Evolutionary conservation across 1,140 invertebrate genomes (phyloP), one percentile per base, ranked within the genome.

Genomic region (Homarus americanus): DNA sequence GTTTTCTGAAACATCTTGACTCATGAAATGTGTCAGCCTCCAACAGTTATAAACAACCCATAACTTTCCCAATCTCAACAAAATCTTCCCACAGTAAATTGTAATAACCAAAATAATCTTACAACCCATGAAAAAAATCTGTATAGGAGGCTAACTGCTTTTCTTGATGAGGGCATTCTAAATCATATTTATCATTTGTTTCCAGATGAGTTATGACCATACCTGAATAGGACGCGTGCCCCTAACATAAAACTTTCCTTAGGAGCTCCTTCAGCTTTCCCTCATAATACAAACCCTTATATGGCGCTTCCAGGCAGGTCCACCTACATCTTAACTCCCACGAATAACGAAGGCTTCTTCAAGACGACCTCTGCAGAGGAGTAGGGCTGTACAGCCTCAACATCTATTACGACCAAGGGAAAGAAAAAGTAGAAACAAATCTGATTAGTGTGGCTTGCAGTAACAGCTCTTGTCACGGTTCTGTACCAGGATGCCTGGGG

Each of bases 391-490:
- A 92, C 92, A 91, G 90, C 92, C 89, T 91, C 92, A 92, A 92
- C 85, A 92, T 91, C 92, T 92, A 92, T 76, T 92, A 88, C 90
- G 58, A 87, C 83, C 85, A 88, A 83, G 92, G 92, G 90, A 92
- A 91, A 83, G n/a, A n/a, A 91, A 92, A 92, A 92, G 86, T 92
- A 88, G 91, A 91, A 92, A 92, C 82, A 84, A 91, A 83, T 73
- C 44, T 88, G 69, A 91, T 92, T 91, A 92, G 92, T 92, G 41
- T 78, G 79, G 72, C 82, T 91, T 76, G 86, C 49, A 84, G 73
- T 88, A 69, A 89, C 79, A 72, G 72, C 80, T 76, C 80, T 90
- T 53, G 80, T 76, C 82, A 83, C 82, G 86, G 86, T 90, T 90
- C 80, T 83, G 44, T 73, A 90, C 87, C 87, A 90, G 87, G 87